phyloP scores from a whole-genome alignment of 2,888 invertebrate species.

The Crematogaster levior region DNA sequence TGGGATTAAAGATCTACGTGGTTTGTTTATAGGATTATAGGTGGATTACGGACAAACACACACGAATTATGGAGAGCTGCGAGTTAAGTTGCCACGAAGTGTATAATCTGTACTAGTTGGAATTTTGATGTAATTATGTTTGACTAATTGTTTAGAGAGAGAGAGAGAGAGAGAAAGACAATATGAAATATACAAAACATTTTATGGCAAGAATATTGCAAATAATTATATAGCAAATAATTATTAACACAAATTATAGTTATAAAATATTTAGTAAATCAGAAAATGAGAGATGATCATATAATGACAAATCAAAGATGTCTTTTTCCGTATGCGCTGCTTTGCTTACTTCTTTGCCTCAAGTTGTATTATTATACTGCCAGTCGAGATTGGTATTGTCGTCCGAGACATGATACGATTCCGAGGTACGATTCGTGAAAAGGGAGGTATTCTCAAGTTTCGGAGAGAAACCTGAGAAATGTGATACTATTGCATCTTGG shows the following conservation, averaged over 20 bases:
- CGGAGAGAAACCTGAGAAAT: background rate
- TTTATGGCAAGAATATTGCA: too few species aligned
- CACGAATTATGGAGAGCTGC: background rate
- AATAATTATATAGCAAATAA: too few species aligned
- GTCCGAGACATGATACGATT: conserved; percentile 11
- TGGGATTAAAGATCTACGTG: conserved; percentile 40
- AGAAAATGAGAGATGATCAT: background rate
- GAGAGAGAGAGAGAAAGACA: background rate
- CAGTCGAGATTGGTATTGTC: conserved; percentile 27
- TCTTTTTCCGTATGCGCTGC: background rate
- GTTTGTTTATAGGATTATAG: conserved; percentile 17
- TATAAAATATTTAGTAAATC: background rate
- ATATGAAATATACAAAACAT: too few species aligned
- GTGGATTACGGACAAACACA: conserved; percentile 17
- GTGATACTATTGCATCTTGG: background rate
- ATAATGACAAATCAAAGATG: background rate
- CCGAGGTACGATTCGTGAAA: conserved; percentile 16
- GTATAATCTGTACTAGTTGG: background rate
- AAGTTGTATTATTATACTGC: conserved; percentile 8
- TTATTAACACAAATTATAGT: background rate
- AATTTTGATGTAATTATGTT: background rate
- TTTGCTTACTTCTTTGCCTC: background rate
- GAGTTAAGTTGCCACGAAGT: background rate
- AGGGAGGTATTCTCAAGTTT: conserved; percentile 16
- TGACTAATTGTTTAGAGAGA: too few species aligned